phyloP scores from a whole-genome alignment of 2,888 invertebrate genomes.

The Hydrotaea diabolus region DNA sequence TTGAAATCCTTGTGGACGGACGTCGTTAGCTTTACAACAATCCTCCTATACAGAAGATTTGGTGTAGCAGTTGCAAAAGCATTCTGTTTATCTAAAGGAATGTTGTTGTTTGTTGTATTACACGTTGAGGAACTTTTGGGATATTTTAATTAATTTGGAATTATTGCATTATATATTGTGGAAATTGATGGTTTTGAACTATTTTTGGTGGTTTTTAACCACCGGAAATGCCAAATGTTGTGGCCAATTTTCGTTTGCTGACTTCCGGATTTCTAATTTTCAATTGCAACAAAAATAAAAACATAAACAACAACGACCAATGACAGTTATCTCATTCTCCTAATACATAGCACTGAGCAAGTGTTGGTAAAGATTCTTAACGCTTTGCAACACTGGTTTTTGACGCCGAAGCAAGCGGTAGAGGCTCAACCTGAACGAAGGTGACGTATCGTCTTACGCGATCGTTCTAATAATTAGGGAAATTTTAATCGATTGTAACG shows the following conservation, averaged over 20 bases:
- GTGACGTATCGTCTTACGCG: too few species aligned
- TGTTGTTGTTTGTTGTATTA: neutral
- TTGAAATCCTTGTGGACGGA: slow-evolving; percentile 33
- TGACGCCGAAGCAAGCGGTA: too few species aligned
- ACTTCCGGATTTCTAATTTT: neutral
- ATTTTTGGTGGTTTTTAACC: slow-evolving; percentile 41
- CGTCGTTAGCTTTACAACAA: neutral
- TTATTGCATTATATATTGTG: slow-evolving; percentile 2
- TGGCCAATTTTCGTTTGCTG: neutral
- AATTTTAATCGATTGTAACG: too few species aligned
- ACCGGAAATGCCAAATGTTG: slow-evolving; percentile 48
- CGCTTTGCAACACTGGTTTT: too few species aligned
- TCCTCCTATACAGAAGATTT: neutral
- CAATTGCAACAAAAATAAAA: slow-evolving; percentile 16
- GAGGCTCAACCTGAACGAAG: too few species aligned
- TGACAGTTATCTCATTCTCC: neutral
- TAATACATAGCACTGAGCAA: too few species aligned
- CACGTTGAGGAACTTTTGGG: slow-evolving; percentile 14
- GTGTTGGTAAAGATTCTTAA: too few species aligned
- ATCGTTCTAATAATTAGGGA: too few species aligned
- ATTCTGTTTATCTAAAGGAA: neutral
- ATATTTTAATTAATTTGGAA: neutral
- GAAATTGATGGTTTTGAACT: neutral
- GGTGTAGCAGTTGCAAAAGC: neutral
- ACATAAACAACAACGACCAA: slow-evolving; percentile 37